A percentile compares a stretch with the other conserved stretches of the same genome.
phyloP scores from a whole-genome alignment of 2,113 vertebrate species.

The Himantopus leucocephalus region DNA sequence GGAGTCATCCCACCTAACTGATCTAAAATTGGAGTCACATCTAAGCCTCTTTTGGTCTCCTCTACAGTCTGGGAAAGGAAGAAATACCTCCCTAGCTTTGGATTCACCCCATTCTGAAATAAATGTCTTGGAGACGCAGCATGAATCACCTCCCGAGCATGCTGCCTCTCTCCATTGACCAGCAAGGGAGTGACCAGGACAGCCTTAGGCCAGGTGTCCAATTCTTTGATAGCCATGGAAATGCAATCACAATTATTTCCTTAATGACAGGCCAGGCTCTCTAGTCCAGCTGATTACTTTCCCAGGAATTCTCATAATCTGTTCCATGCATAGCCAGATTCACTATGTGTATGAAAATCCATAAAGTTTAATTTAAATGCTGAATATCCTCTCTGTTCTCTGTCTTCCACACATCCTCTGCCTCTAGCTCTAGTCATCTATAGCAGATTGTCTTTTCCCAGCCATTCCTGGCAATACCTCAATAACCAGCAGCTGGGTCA shows the following conservation, averaged over 20 bases:
- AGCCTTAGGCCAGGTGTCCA: neutral
- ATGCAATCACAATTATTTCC: neutral
- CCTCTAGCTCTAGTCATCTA: neutral
- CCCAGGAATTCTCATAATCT: neutral
- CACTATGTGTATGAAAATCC: neutral
- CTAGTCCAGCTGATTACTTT: neutral
- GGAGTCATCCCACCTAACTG: neutral
- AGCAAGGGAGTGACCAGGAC: neutral
- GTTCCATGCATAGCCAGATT: neutral
- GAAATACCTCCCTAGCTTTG: neutral
- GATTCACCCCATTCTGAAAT: neutral
- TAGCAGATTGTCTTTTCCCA: constrained; percentile 29
- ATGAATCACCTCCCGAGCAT: neutral
- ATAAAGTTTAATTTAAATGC: neutral
- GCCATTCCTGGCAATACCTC: constrained; percentile 25
- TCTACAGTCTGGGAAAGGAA: neutral
- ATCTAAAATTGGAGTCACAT: neutral
- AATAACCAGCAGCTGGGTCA: constrained; percentile 40
- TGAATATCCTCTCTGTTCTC: constrained; percentile 40
- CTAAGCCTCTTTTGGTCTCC: neutral
- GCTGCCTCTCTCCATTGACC: neutral
- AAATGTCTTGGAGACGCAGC: neutral
- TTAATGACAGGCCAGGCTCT: neutral
- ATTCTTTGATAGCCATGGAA: neutral
- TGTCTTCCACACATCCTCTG: constrained; percentile 4